Evolutionary conservation across 2,888 invertebrate species (phyloP).

Genomic region (Heliconius erato): DNA sequence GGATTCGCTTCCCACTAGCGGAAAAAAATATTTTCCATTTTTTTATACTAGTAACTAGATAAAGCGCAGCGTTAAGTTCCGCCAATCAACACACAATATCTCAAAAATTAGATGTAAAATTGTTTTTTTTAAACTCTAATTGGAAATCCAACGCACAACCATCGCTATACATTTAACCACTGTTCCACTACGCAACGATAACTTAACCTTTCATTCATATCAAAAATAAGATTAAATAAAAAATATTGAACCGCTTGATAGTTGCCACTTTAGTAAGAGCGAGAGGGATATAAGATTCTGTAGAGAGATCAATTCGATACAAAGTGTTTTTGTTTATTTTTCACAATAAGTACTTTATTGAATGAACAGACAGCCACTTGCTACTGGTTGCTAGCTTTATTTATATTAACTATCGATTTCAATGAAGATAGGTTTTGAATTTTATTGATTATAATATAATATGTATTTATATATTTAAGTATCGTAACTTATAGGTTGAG

Average conservation of each 20-base stretch:
- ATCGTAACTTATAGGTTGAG: no score
- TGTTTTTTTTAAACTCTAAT: no score
- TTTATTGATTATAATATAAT: slow-evolving; percentile 55
- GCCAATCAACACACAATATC: no score
- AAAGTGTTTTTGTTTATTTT: slow-evolving; percentile 76
- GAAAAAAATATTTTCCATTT: background rate
- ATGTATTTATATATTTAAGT: background rate
- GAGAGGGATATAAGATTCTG: slow-evolving; percentile 69
- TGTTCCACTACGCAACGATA: background rate
- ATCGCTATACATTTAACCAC: background rate
- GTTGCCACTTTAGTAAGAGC: slow-evolving; percentile 51
- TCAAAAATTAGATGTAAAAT: no score
- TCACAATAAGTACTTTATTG: slow-evolving; percentile 65
- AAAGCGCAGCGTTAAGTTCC: no score
- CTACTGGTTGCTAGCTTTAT: slow-evolving; percentile 73
- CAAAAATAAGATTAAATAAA: slow-evolving; percentile 73
- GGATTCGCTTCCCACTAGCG: background rate
- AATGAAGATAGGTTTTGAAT: slow-evolving; percentile 56
- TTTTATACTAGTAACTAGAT: no score
- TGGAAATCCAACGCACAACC: background rate
- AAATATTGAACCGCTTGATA: slow-evolving; percentile 67
- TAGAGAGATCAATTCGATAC: slow-evolving; percentile 78
- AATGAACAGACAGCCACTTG: slow-evolving; percentile 69
- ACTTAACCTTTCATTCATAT: slow-evolving; percentile 73
- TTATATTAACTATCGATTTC: slow-evolving; percentile 51